Base-by-base conservation (phyloP, 2,888 invertebrate species). In the Hedychridium roseum region DNA sequence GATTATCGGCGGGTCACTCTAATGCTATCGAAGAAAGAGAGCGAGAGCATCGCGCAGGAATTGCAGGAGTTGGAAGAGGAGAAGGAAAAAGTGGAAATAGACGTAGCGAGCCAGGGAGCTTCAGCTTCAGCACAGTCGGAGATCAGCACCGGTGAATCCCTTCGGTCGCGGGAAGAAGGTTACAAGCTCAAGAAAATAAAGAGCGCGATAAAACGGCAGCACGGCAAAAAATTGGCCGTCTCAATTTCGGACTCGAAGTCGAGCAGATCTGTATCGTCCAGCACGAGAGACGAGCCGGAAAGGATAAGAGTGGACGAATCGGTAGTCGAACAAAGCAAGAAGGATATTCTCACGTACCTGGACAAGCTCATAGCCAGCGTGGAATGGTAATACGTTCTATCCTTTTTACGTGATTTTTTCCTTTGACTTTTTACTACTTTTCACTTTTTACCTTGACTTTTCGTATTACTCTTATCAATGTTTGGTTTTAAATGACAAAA, bases 1-100 rank as follows among this genome's bases (percentile, higher is more conserved):
- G 82, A 86, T 78, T 83, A 84, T 65, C 78, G 85, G 47, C 76
- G 84, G 70, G 79, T 87, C 82, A 86, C 86, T 14, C 37, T 66
- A 9, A 3, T 23, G 2, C 1, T 31, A 6, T 11, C 50, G 2
- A 58, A 12, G 2, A 37, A 18, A 3, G n/a, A 12, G 0, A 12
- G n/a, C n/a, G n/a, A n/a, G n/a, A n/a, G n/a, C n/a, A n/a, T n/a
- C n/a, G 1, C 12, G 17, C 2, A 38, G 27, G 5, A 11, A n/a
- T 7, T 1, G 11, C 15, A 0, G 4, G 26, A 11, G 26, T 11
- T 3, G 6, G 6, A 20, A 31, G 11, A 36, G 26, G 1, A 26
- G 14, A 16, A n/a, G n/a, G n/a, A n/a, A n/a, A n/a, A n/a, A n/a
- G n/a, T n/a, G n/a, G n/a, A n/a, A n/a, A n/a, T n/a, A n/a, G n/a